Base-by-base conservation (phyloP, 2,888 invertebrate genomes). In the Agonum fuliginosum region DNA sequence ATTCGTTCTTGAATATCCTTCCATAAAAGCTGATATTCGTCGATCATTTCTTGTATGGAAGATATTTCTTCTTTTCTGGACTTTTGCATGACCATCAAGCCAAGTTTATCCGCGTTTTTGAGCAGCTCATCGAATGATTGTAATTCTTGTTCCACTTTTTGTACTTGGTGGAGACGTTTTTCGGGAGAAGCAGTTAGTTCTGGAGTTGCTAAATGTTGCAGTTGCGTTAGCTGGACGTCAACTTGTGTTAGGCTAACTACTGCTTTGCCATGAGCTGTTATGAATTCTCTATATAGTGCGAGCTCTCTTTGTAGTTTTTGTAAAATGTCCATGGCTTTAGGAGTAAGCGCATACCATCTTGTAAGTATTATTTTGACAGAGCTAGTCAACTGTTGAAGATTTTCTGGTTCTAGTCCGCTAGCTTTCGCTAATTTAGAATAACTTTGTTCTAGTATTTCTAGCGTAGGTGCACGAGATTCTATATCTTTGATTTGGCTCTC, bases 211-310 rank as follows among this genome's bases (percentile, higher is more conserved):
- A 93, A 87, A 81, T 92, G 92, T 81, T 94, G 89, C 1, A 93
- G 86, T 76, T 94, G 90, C 0, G 94, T 94, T 12, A 96, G 86
- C 37, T 92, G 88, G 0, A 93, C 92, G 81, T 95, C 94, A 0
- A 94, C 89, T 81, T 92, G 91, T 0, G 93, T 92, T 19, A 95
- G 85, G 1, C 91, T 91, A 8, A 94, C 90, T 0, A 95, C 90
- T 0, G 94, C 92, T 27, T 90, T 90, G 2, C 93, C 91, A 78
- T 95, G 95, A 10, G 92, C 92, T 1, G 91, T 89, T 10, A 91
- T 90, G 82, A 95, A 94, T 81, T 93, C 93, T 0, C 91, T 88
- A 81, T 92, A 92, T 0, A 90, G 87, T 78, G 91, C 90, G 48
- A 89, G 87, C 75, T 91, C 91, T 76, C 87, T 88, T 80, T 89